These are phyloP conservation scores for Bubo scandiacus DNA, from an alignment of 2,113 vertebrate genomes.

Conservation along the genomic window DNA sequence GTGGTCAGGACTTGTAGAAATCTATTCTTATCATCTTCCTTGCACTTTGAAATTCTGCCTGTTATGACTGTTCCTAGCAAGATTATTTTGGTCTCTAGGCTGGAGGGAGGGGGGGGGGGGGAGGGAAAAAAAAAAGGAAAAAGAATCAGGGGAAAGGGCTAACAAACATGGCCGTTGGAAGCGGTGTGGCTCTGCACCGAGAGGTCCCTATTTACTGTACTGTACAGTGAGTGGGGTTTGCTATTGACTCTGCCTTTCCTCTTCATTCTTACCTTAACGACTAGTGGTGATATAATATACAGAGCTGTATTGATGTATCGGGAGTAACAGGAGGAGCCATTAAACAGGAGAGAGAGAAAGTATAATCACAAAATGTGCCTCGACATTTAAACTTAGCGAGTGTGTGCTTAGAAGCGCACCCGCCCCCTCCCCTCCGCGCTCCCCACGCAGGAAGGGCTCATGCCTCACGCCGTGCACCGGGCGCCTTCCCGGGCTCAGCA, in stretches of 20 bases:
- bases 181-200: slow-evolving; percentile 63
- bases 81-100: slow-evolving; percentile 69
- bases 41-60: slow-evolving; percentile 83
- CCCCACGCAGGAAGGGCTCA: slow-evolving; percentile 19
- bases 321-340: slow-evolving; percentile 78
- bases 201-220: slow-evolving; percentile 73
- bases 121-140: not conserved
- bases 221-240: slow-evolving; percentile 61
- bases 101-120: not conserved
- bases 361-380: slow-evolving; percentile 59
- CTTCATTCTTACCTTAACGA: slow-evolving; percentile 73
- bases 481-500: not conserved
- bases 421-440: not conserved
- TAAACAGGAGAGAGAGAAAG: slow-evolving; percentile 59
- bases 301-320: slow-evolving; percentile 73
- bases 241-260: slow-evolving; percentile 67
- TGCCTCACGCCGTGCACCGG: not conserved
- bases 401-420: slow-evolving; percentile 22
- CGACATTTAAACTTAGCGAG: slow-evolving; percentile 63
- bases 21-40: slow-evolving; percentile 95
- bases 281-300: slow-evolving; percentile 71
- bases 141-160: slow-evolving; percentile 70
- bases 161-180: slow-evolving; percentile 78
- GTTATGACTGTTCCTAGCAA: slow-evolving; percentile 80
- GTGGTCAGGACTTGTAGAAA: slow-evolving; percentile 94